Evolutionary conservation across 1,140 invertebrate species (phyloP).

Genomic region (Scaptomyza montana): DNA sequence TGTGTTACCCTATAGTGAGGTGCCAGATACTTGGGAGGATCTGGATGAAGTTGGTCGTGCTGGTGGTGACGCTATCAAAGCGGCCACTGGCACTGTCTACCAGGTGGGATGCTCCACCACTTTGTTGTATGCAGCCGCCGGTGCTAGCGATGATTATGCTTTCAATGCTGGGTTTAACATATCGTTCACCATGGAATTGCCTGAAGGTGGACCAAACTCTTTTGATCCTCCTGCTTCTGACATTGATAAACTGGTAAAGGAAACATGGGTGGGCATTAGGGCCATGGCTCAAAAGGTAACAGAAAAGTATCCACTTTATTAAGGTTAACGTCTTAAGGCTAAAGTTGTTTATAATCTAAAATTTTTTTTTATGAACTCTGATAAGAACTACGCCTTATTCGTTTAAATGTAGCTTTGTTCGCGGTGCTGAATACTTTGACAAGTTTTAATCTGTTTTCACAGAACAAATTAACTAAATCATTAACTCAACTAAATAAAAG

Average conservation of each 20-base stretch:
- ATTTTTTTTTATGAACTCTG: no score
- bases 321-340: neutral
- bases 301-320: conserved; percentile 62
- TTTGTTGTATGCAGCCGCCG: conserved; percentile 85
- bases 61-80: conserved; percentile 83
- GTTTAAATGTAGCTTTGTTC: no score
- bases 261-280: conserved; percentile 88
- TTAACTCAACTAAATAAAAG: neutral
- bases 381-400: no score
- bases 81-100: conserved; percentile 85
- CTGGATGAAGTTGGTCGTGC: conserved; percentile 83
- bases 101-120: conserved; percentile 86
- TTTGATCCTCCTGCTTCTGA: conserved; percentile 88
- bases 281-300: conserved; percentile 71
- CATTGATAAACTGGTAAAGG: conserved; percentile 86
- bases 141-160: conserved; percentile 88
- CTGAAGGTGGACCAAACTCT: conserved; percentile 86
- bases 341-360: no score
- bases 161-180: conserved; percentile 86
- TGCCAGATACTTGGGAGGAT: conserved; percentile 78
- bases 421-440: no score
- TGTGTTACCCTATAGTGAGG: conserved; percentile 22
- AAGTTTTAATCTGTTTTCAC: no score
- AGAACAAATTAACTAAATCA: neutral
- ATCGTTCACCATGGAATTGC: conserved; percentile 89